phyloP scores from a whole-genome alignment of 2,888 invertebrate species.

The Torymus aiolomorphi region DNA sequence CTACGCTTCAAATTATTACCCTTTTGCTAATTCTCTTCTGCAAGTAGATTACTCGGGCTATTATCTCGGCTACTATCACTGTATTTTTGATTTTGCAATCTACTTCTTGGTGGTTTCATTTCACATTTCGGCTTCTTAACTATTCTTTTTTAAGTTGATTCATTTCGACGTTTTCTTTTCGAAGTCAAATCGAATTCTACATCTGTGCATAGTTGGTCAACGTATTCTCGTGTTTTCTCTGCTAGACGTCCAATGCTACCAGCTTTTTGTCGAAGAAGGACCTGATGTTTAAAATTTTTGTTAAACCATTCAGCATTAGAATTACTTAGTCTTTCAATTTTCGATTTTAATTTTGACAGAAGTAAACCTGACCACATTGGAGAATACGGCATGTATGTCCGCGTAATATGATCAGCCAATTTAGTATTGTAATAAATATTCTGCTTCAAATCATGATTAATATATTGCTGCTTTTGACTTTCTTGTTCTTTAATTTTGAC shows the following conservation, averaged over 20 bases:
- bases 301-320: not conserved
- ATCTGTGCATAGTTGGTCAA: not conserved
- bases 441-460: not conserved
- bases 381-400: not conserved
- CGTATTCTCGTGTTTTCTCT: not conserved
- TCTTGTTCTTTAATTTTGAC: not conserved
- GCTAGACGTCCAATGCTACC: not conserved
- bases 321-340: not conserved
- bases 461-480: not conserved
- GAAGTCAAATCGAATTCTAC: not conserved
- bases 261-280: not conserved
- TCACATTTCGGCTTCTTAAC: not conserved
- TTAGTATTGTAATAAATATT: not conserved
- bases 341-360: not conserved
- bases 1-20: not conserved
- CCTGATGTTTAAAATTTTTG: slow-evolving; percentile 11
- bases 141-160: too few relatives aligned
- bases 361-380: slow-evolving; percentile 13
- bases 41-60: not conserved
- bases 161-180: too few relatives aligned
- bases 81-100: too few relatives aligned
- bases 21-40: not conserved
- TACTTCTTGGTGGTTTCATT: too few relatives aligned
- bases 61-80: not conserved
- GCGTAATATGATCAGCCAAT: not conserved